These are phyloP conservation scores for Potamilus streckersoni DNA, from an alignment of 1,140 invertebrate genomes.

Conservation along the genomic window DNA sequence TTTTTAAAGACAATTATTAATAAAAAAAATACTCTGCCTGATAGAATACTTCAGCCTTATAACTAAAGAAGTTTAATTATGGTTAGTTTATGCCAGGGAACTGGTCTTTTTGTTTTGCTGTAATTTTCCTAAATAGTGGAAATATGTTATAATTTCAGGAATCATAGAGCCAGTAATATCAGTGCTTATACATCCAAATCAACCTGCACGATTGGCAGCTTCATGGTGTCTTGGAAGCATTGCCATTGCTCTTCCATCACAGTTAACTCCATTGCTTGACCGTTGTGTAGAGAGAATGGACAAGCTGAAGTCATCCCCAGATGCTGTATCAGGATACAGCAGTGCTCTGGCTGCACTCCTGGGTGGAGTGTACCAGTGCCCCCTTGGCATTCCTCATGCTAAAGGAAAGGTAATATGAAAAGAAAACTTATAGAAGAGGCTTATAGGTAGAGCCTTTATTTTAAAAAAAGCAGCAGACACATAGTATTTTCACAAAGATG, in stretches of 20 bases:
- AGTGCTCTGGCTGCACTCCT: slow-evolving; percentile 92
- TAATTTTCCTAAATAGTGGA: neutral
- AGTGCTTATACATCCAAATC: slow-evolving; percentile 92
- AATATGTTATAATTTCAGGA: slow-evolving; percentile 43
- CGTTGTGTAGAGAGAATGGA: slow-evolving; percentile 68
- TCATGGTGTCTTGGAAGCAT: slow-evolving; percentile 95
- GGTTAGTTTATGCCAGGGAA: too few relatives aligned
- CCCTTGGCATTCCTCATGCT: slow-evolving; percentile 93
- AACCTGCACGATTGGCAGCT: slow-evolving; percentile 89
- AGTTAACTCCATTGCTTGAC: slow-evolving; percentile 93
- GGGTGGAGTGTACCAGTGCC: slow-evolving; percentile 89
- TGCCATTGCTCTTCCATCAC: slow-evolving; percentile 91
- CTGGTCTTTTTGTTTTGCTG: neutral
- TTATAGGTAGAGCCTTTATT: too few relatives aligned
- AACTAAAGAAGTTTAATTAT: too few relatives aligned
- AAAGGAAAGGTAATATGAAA: slow-evolving; percentile 83
- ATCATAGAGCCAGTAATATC: slow-evolving; percentile 78
- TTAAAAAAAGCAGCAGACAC: too few relatives aligned
- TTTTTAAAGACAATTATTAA: neutral
- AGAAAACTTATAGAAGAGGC: too few relatives aligned
- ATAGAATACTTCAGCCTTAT: neutral
- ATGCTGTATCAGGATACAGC: slow-evolving; percentile 95
- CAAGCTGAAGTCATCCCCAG: slow-evolving; percentile 86
- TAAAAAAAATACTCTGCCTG: neutral
- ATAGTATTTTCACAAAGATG: too few relatives aligned